Conservation (phyloP, 1,140 invertebrate genomes). For the Luehdorfia chinensis region DNA sequence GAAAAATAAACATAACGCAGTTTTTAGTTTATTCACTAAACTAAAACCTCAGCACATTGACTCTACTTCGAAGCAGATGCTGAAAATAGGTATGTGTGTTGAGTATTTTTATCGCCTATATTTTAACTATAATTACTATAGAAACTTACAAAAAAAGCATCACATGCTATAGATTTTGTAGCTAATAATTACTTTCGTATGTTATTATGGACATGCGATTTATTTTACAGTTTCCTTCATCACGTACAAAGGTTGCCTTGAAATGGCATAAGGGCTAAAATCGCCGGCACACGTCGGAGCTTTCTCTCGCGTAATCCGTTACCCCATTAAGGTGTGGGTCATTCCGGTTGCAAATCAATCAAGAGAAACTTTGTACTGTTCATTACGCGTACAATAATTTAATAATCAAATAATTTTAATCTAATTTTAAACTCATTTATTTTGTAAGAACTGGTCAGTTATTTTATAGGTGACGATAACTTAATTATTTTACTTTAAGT, state of each 20-base stretch:
- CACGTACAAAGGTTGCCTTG: conserved; percentile 5
- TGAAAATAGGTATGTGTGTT: background rate
- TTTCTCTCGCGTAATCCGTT: conserved; percentile 15
- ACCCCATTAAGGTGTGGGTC: conserved; percentile 13
- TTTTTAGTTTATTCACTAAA: background rate
- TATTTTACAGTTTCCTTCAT: no score
- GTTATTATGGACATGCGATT: no score
- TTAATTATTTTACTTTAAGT: no score
- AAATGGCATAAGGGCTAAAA: conserved; percentile 9
- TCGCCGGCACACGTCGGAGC: conserved; percentile 11
- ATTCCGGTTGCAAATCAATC: conserved; percentile 12
- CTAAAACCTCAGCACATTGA: background rate
- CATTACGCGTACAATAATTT: conserved; percentile 1
- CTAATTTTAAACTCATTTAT: background rate
- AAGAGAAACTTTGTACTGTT: conserved; percentile 2
- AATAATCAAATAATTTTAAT: background rate
- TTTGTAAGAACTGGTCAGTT: background rate
- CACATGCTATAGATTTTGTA: no score
- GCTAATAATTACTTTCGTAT: no score
- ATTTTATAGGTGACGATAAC: no score
- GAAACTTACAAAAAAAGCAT: no score
- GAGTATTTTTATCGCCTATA: background rate
- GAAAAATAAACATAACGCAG: no score
- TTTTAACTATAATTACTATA: no score
- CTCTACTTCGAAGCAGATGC: background rate